Base-by-base conservation (phyloP, 1,140 invertebrate genomes). In the Aphis gossypii region DNA sequence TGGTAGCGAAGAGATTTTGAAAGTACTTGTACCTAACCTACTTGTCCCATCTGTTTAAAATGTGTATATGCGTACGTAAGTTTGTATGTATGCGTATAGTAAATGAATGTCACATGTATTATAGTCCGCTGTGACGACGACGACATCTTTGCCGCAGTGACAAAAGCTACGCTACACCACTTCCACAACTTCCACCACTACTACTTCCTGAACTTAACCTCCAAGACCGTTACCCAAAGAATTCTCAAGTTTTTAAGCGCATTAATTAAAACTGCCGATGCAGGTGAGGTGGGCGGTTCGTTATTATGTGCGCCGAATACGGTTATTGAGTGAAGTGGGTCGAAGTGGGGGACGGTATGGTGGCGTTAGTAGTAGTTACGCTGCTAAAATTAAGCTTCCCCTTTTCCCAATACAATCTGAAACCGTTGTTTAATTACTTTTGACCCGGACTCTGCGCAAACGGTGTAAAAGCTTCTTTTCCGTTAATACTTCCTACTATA, bases 371-470 rank as follows among this genome's bases (percentile, higher is more conserved):
- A 18, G 14, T 21, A 35, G 46, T 35, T 23, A 46, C 84, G 87
- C 14, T 90, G 38, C 60, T 68, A 46, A 68, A 90, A 90, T 90
- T 90, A 90, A 90, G 54, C 56, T 44, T 60, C 88, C 54, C 51
- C 35, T 90, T 60, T 90, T 90, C 35, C 51, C 54, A 54, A 90
- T 90, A 60, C 25, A 68, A 68, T 56, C 89, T 38, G 56, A 90
- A 90, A 68, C 89, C 54, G 89, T 90, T 68, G 89, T 90, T 90
- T 90, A 90, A 90, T 90, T 90, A 90, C 89, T 90, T 90, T 90
- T 90, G 54, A 90, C 89, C 89, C 54, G 25, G 41, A 68, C 25
- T 44, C 51, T 35, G 51, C 56, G 56, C 54, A 54, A 25, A 38
- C 20, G 21, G 44, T 30, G 54, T 90, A 90, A 60, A 89, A 89